Conservation (phyloP, 37 sponge, comb jelly and placozoan species). For the Agelas oroides region DNA sequence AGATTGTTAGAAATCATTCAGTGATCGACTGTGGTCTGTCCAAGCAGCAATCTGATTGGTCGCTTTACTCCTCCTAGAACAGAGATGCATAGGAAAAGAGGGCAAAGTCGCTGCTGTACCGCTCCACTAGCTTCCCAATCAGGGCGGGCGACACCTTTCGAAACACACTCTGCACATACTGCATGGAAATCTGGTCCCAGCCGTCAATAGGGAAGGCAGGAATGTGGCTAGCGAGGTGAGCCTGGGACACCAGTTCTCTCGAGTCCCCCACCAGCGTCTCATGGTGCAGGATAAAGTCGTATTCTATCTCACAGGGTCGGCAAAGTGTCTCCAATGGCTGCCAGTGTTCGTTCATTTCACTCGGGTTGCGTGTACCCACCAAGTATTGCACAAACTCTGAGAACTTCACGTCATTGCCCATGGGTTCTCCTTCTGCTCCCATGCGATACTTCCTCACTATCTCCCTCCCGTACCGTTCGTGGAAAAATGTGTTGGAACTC, state of each 20-base stretch:
- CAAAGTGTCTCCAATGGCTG: constrained; percentile 40
- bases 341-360: constrained; percentile 60
- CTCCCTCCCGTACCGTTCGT: constrained; percentile 37
- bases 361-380: not conserved
- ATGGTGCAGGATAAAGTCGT: constrained; percentile 30
- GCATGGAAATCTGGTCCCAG: constrained; percentile 16
- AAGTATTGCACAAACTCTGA: constrained; percentile 48
- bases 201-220: not conserved
- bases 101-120: constrained; percentile 28
- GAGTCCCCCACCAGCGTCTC: constrained; percentile 25
- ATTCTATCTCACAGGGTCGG: constrained; percentile 27
- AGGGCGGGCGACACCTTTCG: constrained; percentile 6
- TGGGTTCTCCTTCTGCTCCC: not conserved
- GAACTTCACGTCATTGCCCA: constrained; percentile 45
- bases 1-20: no score
- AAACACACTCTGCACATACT: constrained; percentile 20
- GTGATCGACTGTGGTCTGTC: no score
- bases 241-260: constrained; percentile 6
- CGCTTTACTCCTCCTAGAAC: not conserved
- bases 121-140: constrained; percentile 38
- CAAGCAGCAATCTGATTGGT: no score
- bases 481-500: constrained; percentile 20
- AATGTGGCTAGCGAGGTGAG: not conserved
- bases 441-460: constrained; percentile 42
- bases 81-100: constrained; percentile 31